These are phyloP conservation scores for Paragorgia papillata DNA, from an alignment of 92 coral and sea anemone species.

Conservation along the genomic window DNA sequence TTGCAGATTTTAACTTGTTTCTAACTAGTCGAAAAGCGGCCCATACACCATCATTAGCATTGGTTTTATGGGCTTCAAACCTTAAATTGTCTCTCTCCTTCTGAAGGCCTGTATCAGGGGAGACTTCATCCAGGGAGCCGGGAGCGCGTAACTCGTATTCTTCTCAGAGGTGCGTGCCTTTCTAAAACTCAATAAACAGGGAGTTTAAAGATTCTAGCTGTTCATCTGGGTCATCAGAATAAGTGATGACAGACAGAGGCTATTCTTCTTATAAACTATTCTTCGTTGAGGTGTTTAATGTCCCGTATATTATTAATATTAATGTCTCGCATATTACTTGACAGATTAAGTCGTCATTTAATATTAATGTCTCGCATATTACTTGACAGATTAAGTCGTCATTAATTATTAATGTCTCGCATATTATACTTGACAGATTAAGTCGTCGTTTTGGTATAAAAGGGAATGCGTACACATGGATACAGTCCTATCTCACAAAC, in stretches of 20 bases:
- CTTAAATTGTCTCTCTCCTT: slow-evolving; percentile 48
- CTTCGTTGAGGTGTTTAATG: slow-evolving; percentile 40
- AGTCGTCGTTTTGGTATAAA: no score
- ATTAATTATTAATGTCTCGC: no score
- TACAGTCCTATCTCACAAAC: no score
- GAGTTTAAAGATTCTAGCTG: slow-evolving; percentile 47
- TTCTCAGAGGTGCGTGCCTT: slow-evolving; percentile 64
- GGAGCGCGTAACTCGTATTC: slow-evolving; percentile 59
- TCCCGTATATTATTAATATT: no score
- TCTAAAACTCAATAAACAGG: slow-evolving; percentile 55
- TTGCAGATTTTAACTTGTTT: slow-evolving; percentile 50
- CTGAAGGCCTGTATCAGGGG: slow-evolving; percentile 29
- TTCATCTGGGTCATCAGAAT: slow-evolving; percentile 62
- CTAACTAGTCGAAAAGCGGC: slow-evolving; percentile 45
- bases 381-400: no score
- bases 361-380: no score
- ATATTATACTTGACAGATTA: no score
- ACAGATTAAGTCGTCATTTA: no score
- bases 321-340: no score
- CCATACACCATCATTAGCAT: slow-evolving; percentile 46
- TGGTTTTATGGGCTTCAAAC: slow-evolving; percentile 45
- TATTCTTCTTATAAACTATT: slow-evolving; percentile 57
- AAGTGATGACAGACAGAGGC: slow-evolving; percentile 46
- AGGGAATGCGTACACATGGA: no score
- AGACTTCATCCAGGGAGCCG: slow-evolving; percentile 67